Conservation (phyloP, 2,113 vertebrate species). For the Thamnophis sirtalis region DNA sequence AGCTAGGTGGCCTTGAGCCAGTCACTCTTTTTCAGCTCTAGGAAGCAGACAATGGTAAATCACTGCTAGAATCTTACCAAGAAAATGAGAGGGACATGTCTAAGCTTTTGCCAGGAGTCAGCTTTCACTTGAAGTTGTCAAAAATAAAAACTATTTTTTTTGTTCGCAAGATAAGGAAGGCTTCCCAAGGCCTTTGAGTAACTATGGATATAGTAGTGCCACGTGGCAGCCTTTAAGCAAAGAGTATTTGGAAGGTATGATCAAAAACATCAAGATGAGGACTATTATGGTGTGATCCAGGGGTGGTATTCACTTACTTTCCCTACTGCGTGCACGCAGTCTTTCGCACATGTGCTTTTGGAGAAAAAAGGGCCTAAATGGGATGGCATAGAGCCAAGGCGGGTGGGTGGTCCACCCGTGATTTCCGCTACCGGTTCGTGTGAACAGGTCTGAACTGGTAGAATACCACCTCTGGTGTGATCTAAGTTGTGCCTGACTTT, state of each 20-base stretch:
- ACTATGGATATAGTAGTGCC: not conserved
- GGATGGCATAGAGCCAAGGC: too few species aligned
- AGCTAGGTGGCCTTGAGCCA: not conserved
- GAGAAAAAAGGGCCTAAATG: too few species aligned
- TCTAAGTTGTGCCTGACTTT: not conserved
- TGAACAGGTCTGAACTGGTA: too few species aligned
- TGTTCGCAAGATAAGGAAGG: not conserved
- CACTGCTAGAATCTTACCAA: not conserved
- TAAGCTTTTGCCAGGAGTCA: not conserved
- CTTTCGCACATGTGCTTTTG: too few species aligned
- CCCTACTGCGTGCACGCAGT: too few species aligned
- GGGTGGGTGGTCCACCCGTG: too few species aligned
- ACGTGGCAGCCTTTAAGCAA: not conserved
- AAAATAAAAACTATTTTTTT: not conserved
- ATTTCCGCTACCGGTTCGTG: too few species aligned
- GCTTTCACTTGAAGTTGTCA: not conserved
- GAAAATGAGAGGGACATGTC: not conserved
- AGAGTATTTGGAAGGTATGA: not conserved
- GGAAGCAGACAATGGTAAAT: not conserved
- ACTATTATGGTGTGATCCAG: not conserved
- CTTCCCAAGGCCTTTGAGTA: not conserved
- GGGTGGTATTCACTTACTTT: too few species aligned
- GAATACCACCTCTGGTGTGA: too few species aligned
- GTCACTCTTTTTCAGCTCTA: not conserved
- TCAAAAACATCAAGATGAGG: not conserved